Base-by-base conservation (phyloP, 2,113 vertebrate species). In the Carettochelys insculpta region DNA sequence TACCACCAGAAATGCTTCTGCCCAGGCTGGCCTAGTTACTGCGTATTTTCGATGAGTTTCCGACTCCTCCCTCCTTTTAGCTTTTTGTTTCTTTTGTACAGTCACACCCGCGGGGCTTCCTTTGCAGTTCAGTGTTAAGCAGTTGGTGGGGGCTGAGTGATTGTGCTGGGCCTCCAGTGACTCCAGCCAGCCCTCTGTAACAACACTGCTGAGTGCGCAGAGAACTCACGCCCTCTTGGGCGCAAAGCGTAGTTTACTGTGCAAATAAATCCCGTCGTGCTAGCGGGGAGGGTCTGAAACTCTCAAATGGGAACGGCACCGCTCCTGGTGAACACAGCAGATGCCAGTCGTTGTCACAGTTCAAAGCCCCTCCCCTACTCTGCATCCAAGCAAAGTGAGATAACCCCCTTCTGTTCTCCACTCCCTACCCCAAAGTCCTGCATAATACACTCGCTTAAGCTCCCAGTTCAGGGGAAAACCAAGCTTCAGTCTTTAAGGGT, bases 31-130 rank as follows among this genome's bases (percentile, higher is more conserved):
- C 25, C 68, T 25, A 20, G 56, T 3, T 45, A 1, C 0, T 3
- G 12, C 0, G 1, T 1, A 2, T 83, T 58, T 50, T 41, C 1
- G 1, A 0, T 38, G 48, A 0, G 5, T 3, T 22, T 5, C 78
- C 68, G 86, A 47, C 75, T 45, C 3, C 47, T 20, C 61, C 34
- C 19, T 38, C 61, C 61, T 19, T 61, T 61, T 16, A n/a, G 20
- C 61, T 11, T 38, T 65, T 38, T n/a, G 34, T n/a, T 61, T 65
- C 9, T 52, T 50, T 43, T 2, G 56, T 10, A 0, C 29, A 75
- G 3, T 1, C 3, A 2, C 75, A 43, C 20, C 48, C 16, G n/a
- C 9, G 14, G 51, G 77, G 54, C 80, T 45, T 73, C 25, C 68
- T 43, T n/a, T 25, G 68, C 68, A 41, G 11, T 22, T 41, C 68